Evolutionary conservation across 2,888 invertebrate genomes (phyloP).

Genomic region (Clanis bilineata): DNA sequence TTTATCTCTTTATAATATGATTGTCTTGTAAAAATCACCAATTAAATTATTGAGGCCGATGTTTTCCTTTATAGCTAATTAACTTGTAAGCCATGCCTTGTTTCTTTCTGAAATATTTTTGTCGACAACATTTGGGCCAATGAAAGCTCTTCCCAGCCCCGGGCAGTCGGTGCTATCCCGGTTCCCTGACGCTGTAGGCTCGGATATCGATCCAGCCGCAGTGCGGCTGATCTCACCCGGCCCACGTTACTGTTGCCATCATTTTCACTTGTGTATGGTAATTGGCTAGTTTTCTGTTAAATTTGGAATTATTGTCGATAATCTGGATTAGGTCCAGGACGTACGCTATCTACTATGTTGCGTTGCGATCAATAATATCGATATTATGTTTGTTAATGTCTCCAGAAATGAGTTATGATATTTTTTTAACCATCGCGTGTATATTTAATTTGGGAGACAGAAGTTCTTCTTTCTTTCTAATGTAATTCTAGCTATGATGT

Average conservation of each 20-base stretch:
- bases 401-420: too few species aligned
- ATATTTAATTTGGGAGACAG: too few species aligned
- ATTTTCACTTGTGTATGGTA: neutral
- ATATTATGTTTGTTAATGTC: too few species aligned
- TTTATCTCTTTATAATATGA: too few species aligned
- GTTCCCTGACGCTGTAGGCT: constrained; percentile 38
- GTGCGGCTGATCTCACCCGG: constrained; percentile 44
- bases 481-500: too few species aligned
- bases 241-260: neutral
- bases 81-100: neutral
- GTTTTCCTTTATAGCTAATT: neutral
- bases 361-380: too few species aligned
- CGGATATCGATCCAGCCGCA: constrained; percentile 59
- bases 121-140: neutral
- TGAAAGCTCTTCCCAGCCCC: neutral
- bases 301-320: neutral
- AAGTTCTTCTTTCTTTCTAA: too few species aligned
- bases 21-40: too few species aligned
- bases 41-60: too few species aligned
- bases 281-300: neutral
- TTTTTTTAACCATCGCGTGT: too few species aligned
- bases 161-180: constrained; percentile 28
- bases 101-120: constrained; percentile 23
- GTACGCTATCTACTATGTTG: too few species aligned
- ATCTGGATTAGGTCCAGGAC: neutral